Percentiles rank a stretch among this genome's conserved stretches.
These are phyloP conservation scores for Poecile atricapillus DNA, from an alignment of 2,113 vertebrate species.

Conservation along the genomic window DNA sequence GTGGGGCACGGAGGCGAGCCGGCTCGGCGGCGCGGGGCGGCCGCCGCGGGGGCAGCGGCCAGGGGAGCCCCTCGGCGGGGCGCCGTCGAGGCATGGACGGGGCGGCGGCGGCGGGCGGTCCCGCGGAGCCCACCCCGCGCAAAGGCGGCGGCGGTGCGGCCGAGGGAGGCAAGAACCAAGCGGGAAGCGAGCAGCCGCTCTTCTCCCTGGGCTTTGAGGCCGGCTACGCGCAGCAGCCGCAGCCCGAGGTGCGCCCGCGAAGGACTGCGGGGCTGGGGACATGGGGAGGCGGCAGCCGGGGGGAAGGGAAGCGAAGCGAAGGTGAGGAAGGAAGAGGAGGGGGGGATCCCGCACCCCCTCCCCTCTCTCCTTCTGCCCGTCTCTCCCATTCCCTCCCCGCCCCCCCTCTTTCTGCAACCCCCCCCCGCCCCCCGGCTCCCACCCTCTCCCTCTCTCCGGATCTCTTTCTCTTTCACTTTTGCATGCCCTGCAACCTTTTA, in stretches of 20 bases:
- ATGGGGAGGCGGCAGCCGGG: not conserved
- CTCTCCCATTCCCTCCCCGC: not conserved
- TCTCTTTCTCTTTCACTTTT: slow-evolving; percentile 91
- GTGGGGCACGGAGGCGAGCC: too few species aligned
- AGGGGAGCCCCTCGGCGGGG: too few species aligned
- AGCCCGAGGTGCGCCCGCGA: slow-evolving; percentile 69
- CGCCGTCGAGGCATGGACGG: too few species aligned
- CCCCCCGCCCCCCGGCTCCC: slow-evolving; percentile 65
- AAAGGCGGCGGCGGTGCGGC: slow-evolving; percentile 50
- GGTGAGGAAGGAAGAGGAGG: not conserved
- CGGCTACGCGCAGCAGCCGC: slow-evolving; percentile 62
- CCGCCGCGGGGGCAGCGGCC: too few species aligned
- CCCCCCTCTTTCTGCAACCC: slow-evolving; percentile 14
- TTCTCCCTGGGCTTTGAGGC: slow-evolving; percentile 36
- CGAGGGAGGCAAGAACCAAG: slow-evolving; percentile 1
- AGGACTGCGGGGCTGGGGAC: not conserved
- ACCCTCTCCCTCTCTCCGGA: slow-evolving; percentile 68
- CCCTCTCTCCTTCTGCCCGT: not conserved
- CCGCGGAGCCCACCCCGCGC: slow-evolving; percentile 37
- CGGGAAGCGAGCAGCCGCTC: slow-evolving; percentile 37
- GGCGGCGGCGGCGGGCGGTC: not conserved
- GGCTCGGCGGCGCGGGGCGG: too few species aligned
- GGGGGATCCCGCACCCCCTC: not conserved
- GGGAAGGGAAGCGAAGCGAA: not conserved
- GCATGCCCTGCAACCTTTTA: slow-evolving; percentile 95